phyloP scores from a whole-genome alignment of 2,113 vertebrate species.

The Ramphastos sulfuratus region DNA sequence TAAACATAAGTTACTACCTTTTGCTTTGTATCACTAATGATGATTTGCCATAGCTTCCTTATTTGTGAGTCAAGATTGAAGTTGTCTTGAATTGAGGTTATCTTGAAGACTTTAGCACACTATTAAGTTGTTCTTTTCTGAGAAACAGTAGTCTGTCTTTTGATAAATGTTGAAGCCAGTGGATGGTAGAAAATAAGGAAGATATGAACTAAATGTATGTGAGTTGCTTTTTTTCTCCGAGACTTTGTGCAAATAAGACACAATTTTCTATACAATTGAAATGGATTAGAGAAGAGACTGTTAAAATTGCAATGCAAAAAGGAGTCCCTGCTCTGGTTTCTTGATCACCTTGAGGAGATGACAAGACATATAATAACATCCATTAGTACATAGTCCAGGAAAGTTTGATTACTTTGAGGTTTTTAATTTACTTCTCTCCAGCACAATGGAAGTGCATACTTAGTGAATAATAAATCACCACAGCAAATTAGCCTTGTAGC shows the following conservation, averaged over 20 bases:
- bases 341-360: background rate
- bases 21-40: background rate
- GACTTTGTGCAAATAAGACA: background rate
- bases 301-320: background rate
- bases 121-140: too few species aligned
- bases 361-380: background rate
- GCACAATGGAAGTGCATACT: background rate
- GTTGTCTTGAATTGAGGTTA: too few species aligned
- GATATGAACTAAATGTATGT: background rate
- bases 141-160: too few species aligned
- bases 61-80: background rate
- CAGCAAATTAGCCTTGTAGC: background rate
- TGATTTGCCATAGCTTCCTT: background rate
- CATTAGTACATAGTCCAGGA: background rate
- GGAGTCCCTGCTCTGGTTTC: background rate
- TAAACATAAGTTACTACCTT: background rate
- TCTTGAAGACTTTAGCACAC: too few species aligned
- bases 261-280: background rate
- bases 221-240: background rate
- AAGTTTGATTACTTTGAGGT: background rate
- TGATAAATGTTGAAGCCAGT: background rate
- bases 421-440: conserved; percentile 14
- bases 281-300: background rate
- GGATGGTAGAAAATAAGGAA: background rate
- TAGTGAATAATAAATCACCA: background rate